Base-by-base conservation (phyloP, 2,888 invertebrate species). In the Apomyelois bistriatella region DNA sequence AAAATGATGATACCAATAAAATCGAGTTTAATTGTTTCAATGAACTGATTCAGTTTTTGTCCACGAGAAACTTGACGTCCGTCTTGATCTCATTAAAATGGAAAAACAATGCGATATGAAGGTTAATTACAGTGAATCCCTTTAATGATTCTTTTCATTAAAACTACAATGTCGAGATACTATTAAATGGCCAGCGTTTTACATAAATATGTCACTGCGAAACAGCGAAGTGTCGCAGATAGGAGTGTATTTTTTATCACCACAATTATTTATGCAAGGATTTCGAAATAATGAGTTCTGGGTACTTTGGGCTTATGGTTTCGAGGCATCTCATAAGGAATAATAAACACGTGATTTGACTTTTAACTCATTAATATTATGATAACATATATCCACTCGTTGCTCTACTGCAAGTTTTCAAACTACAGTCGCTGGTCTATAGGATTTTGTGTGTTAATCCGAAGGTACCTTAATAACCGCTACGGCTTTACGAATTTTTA, bases 141-240 rank as follows among this genome's bases (percentile, higher is more conserved):
- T 36, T 52, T 52, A 43, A 43, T 42, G 36, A 52, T 15, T 35
- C 22, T 42, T 42, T 51, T 28, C 43, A 46, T 36, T 52, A 15
- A 36, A 52, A 16, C 22, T 36, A 52, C 52, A 43, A 22, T 43
- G 52, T 37, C 28, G 52, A 54, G 54, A 57, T 57, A 58, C 59
- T 57, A 61, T 58, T 58, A 30, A 53, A 55, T 53, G 13, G 28
- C 42, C n/a, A 7, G 43, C n/a, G 6, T 15, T 50, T 40, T 50
- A 38, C 41, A 43, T 43, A 49, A 43, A 53, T 48, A 48, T 40
- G 16, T 47, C 6, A 15, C 10, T 46, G 15, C 3, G 37, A 46
- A 46, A 48, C 22, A n/a, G n/a, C n/a, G n/a, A n/a, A n/a, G n/a
- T 22, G 22, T 22, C 54, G 57, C 13, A 13, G 43, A 43, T 43